Percentiles rank a stretch among this genome's conserved stretches.
Conservation (phyloP, 2,888 invertebrate species). For the Nephrocerus scutellatus region DNA sequence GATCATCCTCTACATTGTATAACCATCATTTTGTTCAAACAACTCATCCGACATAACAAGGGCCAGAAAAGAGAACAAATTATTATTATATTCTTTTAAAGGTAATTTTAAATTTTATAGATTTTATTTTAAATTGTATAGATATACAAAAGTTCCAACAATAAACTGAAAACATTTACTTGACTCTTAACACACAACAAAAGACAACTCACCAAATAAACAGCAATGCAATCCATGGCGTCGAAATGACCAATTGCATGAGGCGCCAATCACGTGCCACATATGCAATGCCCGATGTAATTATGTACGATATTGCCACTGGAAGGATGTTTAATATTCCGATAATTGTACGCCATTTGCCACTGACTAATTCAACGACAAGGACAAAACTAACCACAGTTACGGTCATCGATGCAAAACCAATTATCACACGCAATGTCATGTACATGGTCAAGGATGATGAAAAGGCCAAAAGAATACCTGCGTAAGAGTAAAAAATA, state of each 20-base stretch:
- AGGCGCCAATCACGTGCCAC: slow-evolving; percentile 54
- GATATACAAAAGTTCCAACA: no score
- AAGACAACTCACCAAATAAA: slow-evolving; percentile 50
- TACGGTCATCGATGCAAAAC: slow-evolving; percentile 57
- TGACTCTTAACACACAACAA: no score
- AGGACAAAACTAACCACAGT: slow-evolving; percentile 63
- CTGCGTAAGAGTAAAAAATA: slow-evolving; percentile 26
- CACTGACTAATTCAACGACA: slow-evolving; percentile 59
- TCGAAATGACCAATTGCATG: slow-evolving; percentile 52
- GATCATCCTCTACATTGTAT: no score
- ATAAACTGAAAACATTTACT: no score
- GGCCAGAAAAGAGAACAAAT: no score
- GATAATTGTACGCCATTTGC: slow-evolving; percentile 58
- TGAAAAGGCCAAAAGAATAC: slow-evolving; percentile 52
- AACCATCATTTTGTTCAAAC: no score
- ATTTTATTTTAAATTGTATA: no score
- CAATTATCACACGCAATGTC: slow-evolving; percentile 52
- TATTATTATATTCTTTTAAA: no score
- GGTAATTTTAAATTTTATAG: no score
- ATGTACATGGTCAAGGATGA: slow-evolving; percentile 56
- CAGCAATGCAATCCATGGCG: slow-evolving; percentile 53
- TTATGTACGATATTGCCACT: slow-evolving; percentile 55
- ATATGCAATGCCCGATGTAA: slow-evolving; percentile 56
- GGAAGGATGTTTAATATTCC: slow-evolving; percentile 59
- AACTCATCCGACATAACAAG: no score